These are phyloP conservation scores for Ligdia adustata DNA, from an alignment of 2,888 invertebrate genomes.

Conservation along the genomic window DNA sequence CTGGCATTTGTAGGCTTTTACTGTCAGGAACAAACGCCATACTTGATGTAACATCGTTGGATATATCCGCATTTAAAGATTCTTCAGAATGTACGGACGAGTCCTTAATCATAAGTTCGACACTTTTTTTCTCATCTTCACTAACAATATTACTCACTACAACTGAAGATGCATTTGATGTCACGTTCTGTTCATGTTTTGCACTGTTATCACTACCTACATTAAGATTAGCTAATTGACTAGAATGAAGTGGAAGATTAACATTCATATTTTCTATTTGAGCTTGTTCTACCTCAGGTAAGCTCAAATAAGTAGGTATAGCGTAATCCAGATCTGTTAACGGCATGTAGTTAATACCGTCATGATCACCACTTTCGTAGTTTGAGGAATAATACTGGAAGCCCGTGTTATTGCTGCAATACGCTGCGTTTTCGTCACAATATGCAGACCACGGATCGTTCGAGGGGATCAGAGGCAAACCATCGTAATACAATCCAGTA, in stretches of 20 bases:
- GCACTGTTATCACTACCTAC: slow-evolving; percentile 30
- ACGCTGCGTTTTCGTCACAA: slow-evolving; percentile 61
- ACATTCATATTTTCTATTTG: slow-evolving; percentile 50
- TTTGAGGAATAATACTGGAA: slow-evolving; percentile 71
- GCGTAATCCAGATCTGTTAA: slow-evolving; percentile 74
- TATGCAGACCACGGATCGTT: slow-evolving; percentile 77
- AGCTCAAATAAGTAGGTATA: slow-evolving; percentile 73
- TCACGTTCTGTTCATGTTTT: slow-evolving; percentile 32
- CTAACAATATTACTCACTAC: slow-evolving; percentile 48
- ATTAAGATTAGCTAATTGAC: slow-evolving; percentile 41
- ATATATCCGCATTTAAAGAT: slow-evolving; percentile 73
- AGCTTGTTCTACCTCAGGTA: slow-evolving; percentile 64
- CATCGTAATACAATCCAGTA: slow-evolving; percentile 67
- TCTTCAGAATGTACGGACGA: slow-evolving; percentile 68
- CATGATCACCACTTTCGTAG: slow-evolving; percentile 61
- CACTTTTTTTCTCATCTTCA: slow-evolving; percentile 57
- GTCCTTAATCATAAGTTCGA: slow-evolving; percentile 50
- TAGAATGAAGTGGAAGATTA: slow-evolving; percentile 37
- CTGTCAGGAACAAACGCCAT: slow-evolving; percentile 76
- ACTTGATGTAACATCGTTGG: slow-evolving; percentile 76
- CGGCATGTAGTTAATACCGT: slow-evolving; percentile 69
- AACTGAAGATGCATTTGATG: slow-evolving; percentile 31
- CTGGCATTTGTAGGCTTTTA: slow-evolving; percentile 68
- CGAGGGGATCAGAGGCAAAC: slow-evolving; percentile 67
- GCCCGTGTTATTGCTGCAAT: slow-evolving; percentile 60